Conservation (phyloP, 1,140 invertebrate species). For the Drosophila lowei region DNA sequence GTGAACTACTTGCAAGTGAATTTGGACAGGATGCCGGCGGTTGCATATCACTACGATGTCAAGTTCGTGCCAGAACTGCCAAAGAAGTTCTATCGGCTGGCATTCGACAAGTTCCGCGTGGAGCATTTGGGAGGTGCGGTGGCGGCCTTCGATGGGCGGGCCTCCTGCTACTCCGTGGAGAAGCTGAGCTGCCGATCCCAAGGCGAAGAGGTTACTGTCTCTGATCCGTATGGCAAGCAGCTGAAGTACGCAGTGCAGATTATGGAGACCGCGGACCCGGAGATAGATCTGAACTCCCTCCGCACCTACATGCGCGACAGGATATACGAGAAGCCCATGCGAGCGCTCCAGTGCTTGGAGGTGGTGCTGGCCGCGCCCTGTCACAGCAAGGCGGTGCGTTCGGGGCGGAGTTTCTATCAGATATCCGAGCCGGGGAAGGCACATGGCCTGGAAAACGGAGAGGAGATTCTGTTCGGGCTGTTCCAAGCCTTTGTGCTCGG, state of each 20-base stretch:
- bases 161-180: constrained; percentile 73
- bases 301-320: constrained; percentile 75
- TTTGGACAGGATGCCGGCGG: constrained; percentile 83
- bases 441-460: constrained; percentile 85
- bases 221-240: constrained; percentile 39
- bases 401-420: constrained; percentile 83
- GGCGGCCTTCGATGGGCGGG: constrained; percentile 90
- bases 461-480: constrained; percentile 89
- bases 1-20: constrained; percentile 85
- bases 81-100: constrained; percentile 82
- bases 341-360: constrained; percentile 90
- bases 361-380: constrained; percentile 86
- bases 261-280: constrained; percentile 85
- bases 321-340: constrained; percentile 85
- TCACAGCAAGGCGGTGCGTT: constrained; percentile 85
- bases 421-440: constrained; percentile 40
- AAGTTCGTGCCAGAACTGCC: constrained; percentile 84
- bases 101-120: constrained; percentile 59
- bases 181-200: constrained; percentile 17
- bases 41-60: constrained; percentile 85
- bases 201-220: constrained; percentile 47
- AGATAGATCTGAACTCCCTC: constrained; percentile 84
- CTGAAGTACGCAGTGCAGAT: constrained; percentile 85
- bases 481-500: constrained; percentile 90
- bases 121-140: constrained; percentile 58